A percentile compares a stretch with the other conserved stretches of the same genome.
Conservation (phyloP, 1,140 invertebrate genomes). For the Drosophila novamexicana region DNA sequence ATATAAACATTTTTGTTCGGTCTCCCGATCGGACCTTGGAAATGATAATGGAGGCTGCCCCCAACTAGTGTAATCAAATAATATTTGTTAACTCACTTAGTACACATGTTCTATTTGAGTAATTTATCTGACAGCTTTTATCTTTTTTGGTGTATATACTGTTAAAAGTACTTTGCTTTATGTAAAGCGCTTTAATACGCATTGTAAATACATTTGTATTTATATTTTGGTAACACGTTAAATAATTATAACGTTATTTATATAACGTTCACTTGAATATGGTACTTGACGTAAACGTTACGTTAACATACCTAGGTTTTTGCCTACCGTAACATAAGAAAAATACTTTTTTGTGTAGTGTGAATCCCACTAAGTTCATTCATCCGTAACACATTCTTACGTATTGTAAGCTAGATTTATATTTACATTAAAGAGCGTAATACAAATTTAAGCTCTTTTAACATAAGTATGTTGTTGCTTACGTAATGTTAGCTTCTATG, state of each 20-base stretch:
- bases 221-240: neutral
- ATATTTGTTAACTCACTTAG: conserved; percentile 24
- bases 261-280: neutral
- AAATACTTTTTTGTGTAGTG: too few species aligned
- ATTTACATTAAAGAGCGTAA: too few species aligned
- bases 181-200: neutral
- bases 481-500: too few species aligned
- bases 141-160: conserved; percentile 1
- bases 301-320: neutral
- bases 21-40: conserved; percentile 14
- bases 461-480: too few species aligned
- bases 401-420: too few species aligned
- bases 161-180: neutral
- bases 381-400: too few species aligned
- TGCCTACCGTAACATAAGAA: too few species aligned
- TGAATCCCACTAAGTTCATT: too few species aligned
- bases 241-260: neutral
- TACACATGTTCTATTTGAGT: conserved; percentile 10
- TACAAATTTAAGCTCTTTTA: too few species aligned
- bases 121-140: conserved; percentile 28
- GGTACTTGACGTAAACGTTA: neutral
- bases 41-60: conserved; percentile 7
- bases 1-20: conserved; percentile 17
- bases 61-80: conserved; percentile 1
- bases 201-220: conserved; percentile 9